phyloP scores from a whole-genome alignment of 2,797 vertebrate genomes.

The Streptopelia turtur region DNA sequence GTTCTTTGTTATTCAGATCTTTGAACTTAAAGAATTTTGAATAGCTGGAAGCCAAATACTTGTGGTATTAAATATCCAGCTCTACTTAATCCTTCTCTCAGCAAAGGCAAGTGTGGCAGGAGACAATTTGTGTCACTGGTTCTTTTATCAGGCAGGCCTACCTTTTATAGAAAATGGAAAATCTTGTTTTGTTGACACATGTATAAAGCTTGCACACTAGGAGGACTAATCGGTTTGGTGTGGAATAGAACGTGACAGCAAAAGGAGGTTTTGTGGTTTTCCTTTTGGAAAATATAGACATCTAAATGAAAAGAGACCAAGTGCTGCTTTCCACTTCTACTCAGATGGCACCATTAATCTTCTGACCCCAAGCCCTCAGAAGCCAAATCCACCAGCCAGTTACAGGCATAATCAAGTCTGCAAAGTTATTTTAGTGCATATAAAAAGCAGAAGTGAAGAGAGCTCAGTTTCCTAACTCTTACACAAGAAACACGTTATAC shows the following conservation, averaged over 20 bases:
- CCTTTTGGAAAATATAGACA: neutral
- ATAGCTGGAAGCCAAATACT: constrained; percentile 43
- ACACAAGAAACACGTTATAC: neutral
- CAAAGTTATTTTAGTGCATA: neutral
- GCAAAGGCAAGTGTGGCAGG: neutral
- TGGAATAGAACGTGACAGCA: neutral
- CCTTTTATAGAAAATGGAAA: neutral
- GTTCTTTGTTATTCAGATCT: constrained; percentile 35
- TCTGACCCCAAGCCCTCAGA: neutral
- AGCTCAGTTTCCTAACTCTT: neutral
- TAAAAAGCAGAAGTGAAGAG: neutral
- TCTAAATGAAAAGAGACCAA: neutral
- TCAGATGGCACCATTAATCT: neutral
- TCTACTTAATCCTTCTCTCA: constrained; percentile 35
- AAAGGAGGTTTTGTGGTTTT: neutral
- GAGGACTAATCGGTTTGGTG: neutral
- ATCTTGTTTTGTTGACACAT: neutral
- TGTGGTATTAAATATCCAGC: constrained; percentile 26
- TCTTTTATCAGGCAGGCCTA: neutral
- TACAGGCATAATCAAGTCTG: neutral
- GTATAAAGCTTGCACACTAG: neutral
- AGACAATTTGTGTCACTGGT: constrained; percentile 13
- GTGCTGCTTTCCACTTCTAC: neutral
- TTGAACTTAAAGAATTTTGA: constrained; percentile 47
- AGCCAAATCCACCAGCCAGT: neutral